Percentiles rank a stretch among this genome's conserved stretches.
phyloP scores from a whole-genome alignment of 2,888 invertebrate species.

The Microplitis deprimator region DNA sequence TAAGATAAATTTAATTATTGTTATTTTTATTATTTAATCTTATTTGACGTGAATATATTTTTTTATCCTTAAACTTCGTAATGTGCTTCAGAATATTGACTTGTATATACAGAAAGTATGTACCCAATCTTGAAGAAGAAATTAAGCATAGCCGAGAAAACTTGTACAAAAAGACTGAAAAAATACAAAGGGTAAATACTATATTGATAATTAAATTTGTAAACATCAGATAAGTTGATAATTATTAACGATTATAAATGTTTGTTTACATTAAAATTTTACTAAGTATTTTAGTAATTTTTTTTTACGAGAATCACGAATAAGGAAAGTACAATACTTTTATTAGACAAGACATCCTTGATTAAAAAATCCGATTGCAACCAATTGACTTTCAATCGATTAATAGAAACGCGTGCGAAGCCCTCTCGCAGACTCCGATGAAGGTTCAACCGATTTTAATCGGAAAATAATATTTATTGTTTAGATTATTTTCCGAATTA shows the following conservation, averaged over 20 bases:
- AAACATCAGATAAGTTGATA: slow-evolving; percentile 1
- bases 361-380: no score
- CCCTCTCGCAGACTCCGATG: no score
- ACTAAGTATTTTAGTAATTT: not conserved
- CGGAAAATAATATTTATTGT: no score
- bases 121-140: slow-evolving; percentile 62
- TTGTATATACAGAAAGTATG: slow-evolving; percentile 66
- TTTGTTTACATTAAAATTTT: not conserved
- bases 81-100: slow-evolving; percentile 60
- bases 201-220: not conserved
- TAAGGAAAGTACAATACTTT: no score
- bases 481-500: no score
- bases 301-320: no score
- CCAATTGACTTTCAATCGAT: no score
- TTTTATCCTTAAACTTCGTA: not conserved
- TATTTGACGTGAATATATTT: slow-evolving; percentile 17
- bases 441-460: no score
- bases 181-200: slow-evolving; percentile 62
- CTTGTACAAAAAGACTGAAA: slow-evolving; percentile 68
- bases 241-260: not conserved
- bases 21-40: slow-evolving; percentile 1
- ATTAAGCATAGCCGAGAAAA: slow-evolving; percentile 65
- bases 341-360: no score
- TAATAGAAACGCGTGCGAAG: no score
- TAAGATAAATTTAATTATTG: slow-evolving; percentile 46